A percentile compares a stretch with the other conserved stretches of the same genome.
These are phyloP conservation scores for Drosophila putrida DNA, from an alignment of 2,888 invertebrate species.

Conservation along the genomic window DNA sequence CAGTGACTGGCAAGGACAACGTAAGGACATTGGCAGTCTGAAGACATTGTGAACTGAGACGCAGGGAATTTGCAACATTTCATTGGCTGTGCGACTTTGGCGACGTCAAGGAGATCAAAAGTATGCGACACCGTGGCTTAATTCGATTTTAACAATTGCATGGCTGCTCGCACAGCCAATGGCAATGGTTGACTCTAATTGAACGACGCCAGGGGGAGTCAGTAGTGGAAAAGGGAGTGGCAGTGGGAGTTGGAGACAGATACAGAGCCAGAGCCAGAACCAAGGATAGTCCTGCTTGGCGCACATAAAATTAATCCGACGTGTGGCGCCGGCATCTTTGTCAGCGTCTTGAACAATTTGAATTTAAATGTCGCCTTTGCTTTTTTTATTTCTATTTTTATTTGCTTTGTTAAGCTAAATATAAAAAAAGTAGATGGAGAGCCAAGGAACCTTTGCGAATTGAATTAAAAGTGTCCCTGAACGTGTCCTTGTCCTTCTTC, in stretches of 20 bases:
- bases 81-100: constrained; percentile 67
- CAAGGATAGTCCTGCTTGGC: constrained; percentile 48
- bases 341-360: constrained; percentile 79
- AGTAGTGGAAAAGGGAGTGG: constrained; percentile 1
- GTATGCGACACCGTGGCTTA: constrained; percentile 82
- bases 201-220: constrained; percentile 52
- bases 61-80: constrained; percentile 68
- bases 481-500: constrained; percentile 68
- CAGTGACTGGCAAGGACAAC: constrained; percentile 71
- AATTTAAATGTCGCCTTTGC: constrained; percentile 77
- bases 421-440: constrained; percentile 25
- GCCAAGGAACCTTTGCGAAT: constrained; percentile 77
- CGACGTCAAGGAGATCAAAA: constrained; percentile 76
- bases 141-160: constrained; percentile 82
- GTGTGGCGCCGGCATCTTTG: constrained; percentile 80
- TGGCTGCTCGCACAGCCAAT: constrained; percentile 70
- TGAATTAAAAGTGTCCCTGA: constrained; percentile 79
- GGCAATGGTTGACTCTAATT: constrained; percentile 70
- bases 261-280: neutral
- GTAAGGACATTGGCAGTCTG: constrained; percentile 70
- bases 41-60: neutral
- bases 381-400: constrained; percentile 60
- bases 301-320: constrained; percentile 84
- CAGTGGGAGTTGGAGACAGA: neutral
- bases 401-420: constrained; percentile 61